Conservation (phyloP, 2,888 invertebrate genomes). For the Hoplodrina blanda region DNA sequence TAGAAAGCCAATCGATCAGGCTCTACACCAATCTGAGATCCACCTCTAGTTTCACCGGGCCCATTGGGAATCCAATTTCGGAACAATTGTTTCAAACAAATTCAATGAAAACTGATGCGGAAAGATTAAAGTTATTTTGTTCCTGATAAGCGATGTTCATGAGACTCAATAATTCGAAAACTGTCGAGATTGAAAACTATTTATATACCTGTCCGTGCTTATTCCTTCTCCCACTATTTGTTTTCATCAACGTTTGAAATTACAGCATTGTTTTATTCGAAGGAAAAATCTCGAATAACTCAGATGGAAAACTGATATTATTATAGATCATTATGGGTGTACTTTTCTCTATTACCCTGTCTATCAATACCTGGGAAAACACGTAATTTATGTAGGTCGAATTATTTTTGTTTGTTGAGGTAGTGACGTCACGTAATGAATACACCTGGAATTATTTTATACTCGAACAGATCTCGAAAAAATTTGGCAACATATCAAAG, state of each 20-base stretch:
- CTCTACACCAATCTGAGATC: neutral
- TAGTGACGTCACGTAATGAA: slow-evolving; percentile 1
- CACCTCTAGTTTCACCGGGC: neutral
- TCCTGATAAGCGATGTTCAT: slow-evolving; percentile 1
- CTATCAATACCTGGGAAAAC: neutral
- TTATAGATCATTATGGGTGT: neutral
- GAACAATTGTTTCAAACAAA: slow-evolving; percentile 12
- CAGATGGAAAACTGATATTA: slow-evolving; percentile 10
- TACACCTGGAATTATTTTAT: neutral
- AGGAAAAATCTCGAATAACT: neutral
- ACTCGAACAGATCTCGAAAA: neutral
- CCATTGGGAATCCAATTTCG: neutral
- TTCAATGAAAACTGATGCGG: neutral
- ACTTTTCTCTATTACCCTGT: neutral
- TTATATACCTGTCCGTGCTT: neutral
- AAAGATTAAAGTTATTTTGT: slow-evolving; percentile 18
- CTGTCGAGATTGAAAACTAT: slow-evolving; percentile 22
- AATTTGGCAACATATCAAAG: slow-evolving; percentile 3
- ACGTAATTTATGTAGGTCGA: neutral
- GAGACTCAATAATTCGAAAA: slow-evolving; percentile 2
- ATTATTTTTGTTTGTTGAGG: neutral
- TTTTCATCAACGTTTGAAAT: slow-evolving; percentile 21
- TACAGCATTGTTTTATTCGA: slow-evolving; percentile 10
- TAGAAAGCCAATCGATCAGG: neutral
- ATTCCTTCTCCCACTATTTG: slow-evolving; percentile 15